Evolutionary conservation across 1,140 invertebrate genomes (phyloP).

Genomic region (Drosophila obscura): DNA sequence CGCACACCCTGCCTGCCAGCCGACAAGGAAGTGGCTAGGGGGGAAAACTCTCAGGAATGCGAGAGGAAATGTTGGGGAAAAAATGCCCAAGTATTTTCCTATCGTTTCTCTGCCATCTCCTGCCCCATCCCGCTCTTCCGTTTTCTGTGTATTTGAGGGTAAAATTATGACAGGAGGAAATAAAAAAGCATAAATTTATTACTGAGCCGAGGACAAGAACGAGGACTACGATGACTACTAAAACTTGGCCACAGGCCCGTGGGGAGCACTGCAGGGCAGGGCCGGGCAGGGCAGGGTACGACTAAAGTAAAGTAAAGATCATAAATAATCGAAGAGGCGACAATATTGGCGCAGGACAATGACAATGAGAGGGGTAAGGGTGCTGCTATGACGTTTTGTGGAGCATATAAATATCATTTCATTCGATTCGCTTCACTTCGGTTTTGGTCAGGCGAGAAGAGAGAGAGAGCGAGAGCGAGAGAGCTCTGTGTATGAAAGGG

Average conservation of each 20-base stretch:
- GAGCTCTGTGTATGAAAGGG: too few relatives aligned
- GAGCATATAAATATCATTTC: constrained; percentile 63
- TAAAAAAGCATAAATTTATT: constrained; percentile 83
- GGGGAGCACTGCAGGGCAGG: constrained; percentile 58
- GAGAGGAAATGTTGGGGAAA: constrained; percentile 30
- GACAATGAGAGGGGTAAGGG: constrained; percentile 21
- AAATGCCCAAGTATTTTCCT: constrained; percentile 69
- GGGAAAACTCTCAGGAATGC: constrained; percentile 22
- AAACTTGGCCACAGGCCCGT: constrained; percentile 81
- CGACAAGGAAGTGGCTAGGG: not conserved
- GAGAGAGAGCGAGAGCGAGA: constrained; percentile 3
- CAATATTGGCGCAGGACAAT: constrained; percentile 76
- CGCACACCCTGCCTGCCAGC: too few relatives aligned
- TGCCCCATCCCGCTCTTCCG: constrained; percentile 25
- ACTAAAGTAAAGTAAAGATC: constrained; percentile 66
- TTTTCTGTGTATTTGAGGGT: constrained; percentile 70
- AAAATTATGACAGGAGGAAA: constrained; percentile 83
- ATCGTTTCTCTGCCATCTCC: constrained; percentile 30
- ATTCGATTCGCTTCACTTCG: constrained; percentile 38
- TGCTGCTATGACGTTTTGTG: constrained; percentile 57
- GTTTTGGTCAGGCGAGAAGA: constrained; percentile 25
- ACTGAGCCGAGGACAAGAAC: constrained; percentile 55
- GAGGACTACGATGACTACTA: constrained; percentile 68
- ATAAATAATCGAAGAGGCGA: constrained; percentile 82
- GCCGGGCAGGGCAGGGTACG: too few relatives aligned